Base-by-base conservation (phyloP, 2,113 vertebrate species). In the Aramus guarauna region DNA sequence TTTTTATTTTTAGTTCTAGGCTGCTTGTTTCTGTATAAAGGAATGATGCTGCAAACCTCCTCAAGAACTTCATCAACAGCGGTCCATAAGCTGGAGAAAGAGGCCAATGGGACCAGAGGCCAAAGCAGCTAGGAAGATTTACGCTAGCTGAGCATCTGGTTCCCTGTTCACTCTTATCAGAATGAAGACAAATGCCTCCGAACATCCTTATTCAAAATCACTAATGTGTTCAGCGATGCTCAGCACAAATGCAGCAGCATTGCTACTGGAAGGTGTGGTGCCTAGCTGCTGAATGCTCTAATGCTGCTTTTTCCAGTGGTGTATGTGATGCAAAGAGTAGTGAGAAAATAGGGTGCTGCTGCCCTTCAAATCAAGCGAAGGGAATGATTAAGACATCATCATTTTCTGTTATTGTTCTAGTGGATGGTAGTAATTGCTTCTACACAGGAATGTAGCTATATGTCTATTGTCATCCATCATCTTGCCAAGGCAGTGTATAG, bases 181-280 rank as follows among this genome's bases (percentile, higher is more conserved):
- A 91, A 93, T 11, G 64, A 89, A 95, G 66, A 92, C 62, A 94
- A 94, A 94, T 19, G 67, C 80, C 47, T 67, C 36, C 92, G 92
- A 96, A 89, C 59, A 83, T 22, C 43, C 85, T 88, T 32, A 68
- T 24, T 84, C 79, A 78, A 77, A 63, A 92, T n/a, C 76, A 39
- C 30, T 19, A 22, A 75, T 1, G 58, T 34, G 62, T 4, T 75
- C 66, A 52, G 47, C 1, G 19, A 47, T 2, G 12, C 58, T 75
- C 60, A 36, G 69, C 68, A 69, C 62, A 73, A 34, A 20, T 1
- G 12, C 83, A 82, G 92, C 56, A 83, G 39, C 0, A 1, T 48
- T 86, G 76, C 83, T n/a, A 6, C 62, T 36, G n/a, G 6, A 53
- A 94, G 92, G 74, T 62, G 79, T 32, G 69, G 60, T 53, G 62